phyloP scores from a whole-genome alignment of 2,113 vertebrate species.

The Poecilia latipinna region DNA sequence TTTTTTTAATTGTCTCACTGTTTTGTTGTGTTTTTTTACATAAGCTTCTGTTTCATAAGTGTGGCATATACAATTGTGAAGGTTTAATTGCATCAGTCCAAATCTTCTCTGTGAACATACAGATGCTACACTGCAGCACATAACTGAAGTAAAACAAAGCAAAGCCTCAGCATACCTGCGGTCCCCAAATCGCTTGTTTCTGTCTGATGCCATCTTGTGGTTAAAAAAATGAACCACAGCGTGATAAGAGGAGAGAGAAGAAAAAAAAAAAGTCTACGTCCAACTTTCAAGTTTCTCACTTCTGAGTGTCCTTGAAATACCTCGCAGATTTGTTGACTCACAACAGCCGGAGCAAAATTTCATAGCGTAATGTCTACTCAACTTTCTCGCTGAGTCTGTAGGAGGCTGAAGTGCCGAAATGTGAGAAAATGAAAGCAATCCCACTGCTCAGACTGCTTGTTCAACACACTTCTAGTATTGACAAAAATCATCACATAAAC shows the following conservation, averaged over 20 bases:
- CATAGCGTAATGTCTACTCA: conserved; percentile 7
- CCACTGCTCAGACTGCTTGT: conserved; percentile 4
- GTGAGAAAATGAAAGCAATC: conserved; percentile 8
- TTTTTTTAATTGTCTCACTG: background rate
- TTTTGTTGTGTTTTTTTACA: background rate
- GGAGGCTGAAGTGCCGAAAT: conserved; percentile 30
- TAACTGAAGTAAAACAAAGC: conserved; percentile 7
- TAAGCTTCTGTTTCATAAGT: background rate
- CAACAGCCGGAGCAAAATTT: conserved; percentile 40
- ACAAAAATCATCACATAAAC: background rate
- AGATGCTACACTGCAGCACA: conserved; percentile 1
- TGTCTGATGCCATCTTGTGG: conserved; percentile 68
- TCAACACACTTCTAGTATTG: background rate
- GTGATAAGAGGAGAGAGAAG: background rate
- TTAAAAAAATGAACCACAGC: conserved; percentile 1
- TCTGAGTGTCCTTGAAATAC: conserved; percentile 54
- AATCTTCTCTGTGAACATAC: background rate
- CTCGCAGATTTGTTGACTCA: conserved; percentile 58
- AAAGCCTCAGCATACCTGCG: background rate
- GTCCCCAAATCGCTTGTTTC: conserved; percentile 17
- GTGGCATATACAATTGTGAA: too few species aligned
- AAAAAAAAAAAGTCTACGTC: background rate
- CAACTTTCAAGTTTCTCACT: conserved; percentile 32
- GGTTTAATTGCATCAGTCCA: background rate
- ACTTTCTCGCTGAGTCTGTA: background rate